Evolutionary conservation across 2,888 invertebrate species (phyloP), one percentile per base, ranked within the genome.

Genomic region (Sinhomidia bicolor): DNA sequence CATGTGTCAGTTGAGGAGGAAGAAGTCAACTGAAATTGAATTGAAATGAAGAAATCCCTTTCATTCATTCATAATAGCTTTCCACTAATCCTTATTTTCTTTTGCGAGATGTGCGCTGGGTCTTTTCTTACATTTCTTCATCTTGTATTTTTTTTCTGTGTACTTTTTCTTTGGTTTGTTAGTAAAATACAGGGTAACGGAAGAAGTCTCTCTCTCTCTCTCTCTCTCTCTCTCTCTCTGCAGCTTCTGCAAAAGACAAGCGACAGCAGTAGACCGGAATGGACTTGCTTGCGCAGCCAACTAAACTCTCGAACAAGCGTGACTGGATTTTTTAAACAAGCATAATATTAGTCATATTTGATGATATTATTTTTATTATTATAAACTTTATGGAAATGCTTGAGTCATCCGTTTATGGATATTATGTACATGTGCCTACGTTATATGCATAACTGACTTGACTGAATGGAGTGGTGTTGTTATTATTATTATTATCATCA

Each of bases 261-360:
- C n/a, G n/a, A n/a, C 78, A 57, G 57, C 29, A 51, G 14, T 76
- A 51, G 76, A 51, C 54, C 36, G 78, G 57, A 78, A 57, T 57
- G 12, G 32, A 32, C 32, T 54, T 76, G 54, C 29, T 78, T 12
- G 36, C 10, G 54, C 71, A 83, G 32, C 74, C 83, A 83, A 54
- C 57, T 83, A 65, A 82, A 68, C 54, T 82, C 68, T 54, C 41
- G 68, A 82, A 71, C 54, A 78, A 78, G 60, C 60, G 71, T 74
- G 83, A 84, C 83, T 84, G 71, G 83, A 44, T 74, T 84, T 57
- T 41, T 57, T 32, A 78, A 78, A 29, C 57, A n/a, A n/a, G n/a
- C n/a, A n/a, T n/a, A n/a, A n/a, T n/a, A n/a, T n/a, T n/a, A n/a
- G n/a, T n/a, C n/a, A n/a, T n/a, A n/a, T n/a, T n/a, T n/a, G n/a